Evolutionary conservation across 2,888 invertebrate species (phyloP), one percentile per base, ranked within the genome.

Genomic region (Steinernema carpocapsae): DNA sequence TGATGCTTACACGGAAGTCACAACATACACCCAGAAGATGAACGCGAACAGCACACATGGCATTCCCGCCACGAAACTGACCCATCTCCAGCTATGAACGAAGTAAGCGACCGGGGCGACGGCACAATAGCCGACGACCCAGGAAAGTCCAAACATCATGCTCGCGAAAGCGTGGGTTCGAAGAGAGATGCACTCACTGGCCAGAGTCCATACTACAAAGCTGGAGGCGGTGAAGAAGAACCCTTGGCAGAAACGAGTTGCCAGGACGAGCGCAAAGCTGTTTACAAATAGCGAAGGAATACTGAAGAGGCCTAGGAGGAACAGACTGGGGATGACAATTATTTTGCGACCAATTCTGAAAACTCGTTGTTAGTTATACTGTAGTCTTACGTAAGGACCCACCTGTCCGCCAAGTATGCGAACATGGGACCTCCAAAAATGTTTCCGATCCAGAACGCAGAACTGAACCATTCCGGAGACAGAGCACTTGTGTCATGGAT

Each of bases 121-220:
- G 19, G 46, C n/a, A 71, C 77, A 78, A 48, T 74, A 76, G 14
- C 77, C 77, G 32, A 70, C 59, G 43, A 73, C 76, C 77, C 77
- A 74, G 48, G 64, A 78, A 14, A 73, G 22, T 17, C 77, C 77
- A 43, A 77, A 77, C 19, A 77, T 45, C 42, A 59, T 52, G 43
- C 71, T 48, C 0, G 72, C 74, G n/a, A 32, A 19, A 1, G 64
- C 52, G 48, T 77, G 77, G 12, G 51, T 45, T 37, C 37, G 37
- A 4, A 74, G 37, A 19, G 52, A 70, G 22, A 74, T 59, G 24
- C 74, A 77, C 48, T 77, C 77, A 29, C 71, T 42, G 17, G 77
- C 77, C 29, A 71, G 56, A n/a, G 71, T 71, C 76, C 72, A 77
- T 14, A 29, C 37, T 17, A 74, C 51, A 14, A 73, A 46, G 24